Evolutionary conservation across 2,113 vertebrate genomes (phyloP).

Genomic region (Oncorhynchus nerka): DNA sequence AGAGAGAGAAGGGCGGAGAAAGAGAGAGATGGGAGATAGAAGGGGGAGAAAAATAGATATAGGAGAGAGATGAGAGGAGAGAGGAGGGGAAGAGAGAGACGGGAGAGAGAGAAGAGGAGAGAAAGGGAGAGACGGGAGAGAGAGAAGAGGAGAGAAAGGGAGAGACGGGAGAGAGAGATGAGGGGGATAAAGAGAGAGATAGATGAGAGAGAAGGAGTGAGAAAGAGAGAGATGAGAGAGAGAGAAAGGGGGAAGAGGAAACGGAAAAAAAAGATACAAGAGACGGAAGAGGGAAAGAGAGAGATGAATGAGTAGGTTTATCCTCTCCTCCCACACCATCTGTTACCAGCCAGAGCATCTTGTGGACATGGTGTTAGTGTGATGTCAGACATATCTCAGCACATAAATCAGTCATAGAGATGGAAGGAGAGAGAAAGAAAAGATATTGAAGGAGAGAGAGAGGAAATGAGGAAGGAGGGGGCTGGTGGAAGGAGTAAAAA

Average conservation of each 20-base stretch:
- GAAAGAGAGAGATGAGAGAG: constrained; percentile 12
- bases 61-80: background rate
- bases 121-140: constrained; percentile 25
- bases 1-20: background rate
- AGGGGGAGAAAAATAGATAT: too few species aligned
- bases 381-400: too few species aligned
- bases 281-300: background rate
- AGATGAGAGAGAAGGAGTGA: too few species aligned
- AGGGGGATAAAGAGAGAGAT: background rate
- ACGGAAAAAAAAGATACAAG: background rate
- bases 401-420: too few species aligned
- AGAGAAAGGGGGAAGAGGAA: background rate
- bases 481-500: too few species aligned
- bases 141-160: constrained; percentile 12
- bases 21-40: background rate
- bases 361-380: too few species aligned
- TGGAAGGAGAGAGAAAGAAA: too few species aligned
- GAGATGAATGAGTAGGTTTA: too few species aligned
- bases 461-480: background rate
- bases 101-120: background rate
- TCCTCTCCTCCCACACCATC: too few species aligned
- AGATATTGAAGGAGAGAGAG: background rate
- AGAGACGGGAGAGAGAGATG: constrained; percentile 11
- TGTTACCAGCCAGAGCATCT: too few species aligned
- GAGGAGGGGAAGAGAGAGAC: constrained; percentile 10